These are phyloP conservation scores for Cerastoderma edule DNA, from an alignment of 2,888 invertebrate species.

Conservation along the genomic window DNA sequence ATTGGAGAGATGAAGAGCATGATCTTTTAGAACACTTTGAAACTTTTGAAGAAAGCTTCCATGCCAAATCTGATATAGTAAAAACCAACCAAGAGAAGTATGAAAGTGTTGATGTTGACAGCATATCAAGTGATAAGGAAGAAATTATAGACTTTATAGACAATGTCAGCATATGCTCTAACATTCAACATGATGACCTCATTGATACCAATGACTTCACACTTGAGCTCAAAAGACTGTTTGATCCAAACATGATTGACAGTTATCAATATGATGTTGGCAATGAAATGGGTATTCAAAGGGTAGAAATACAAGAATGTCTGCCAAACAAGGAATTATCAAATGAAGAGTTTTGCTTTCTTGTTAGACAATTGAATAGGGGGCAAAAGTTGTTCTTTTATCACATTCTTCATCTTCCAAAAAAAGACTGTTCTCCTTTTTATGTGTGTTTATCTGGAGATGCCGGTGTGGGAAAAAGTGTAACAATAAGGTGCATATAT, in stretches of 20 bases:
- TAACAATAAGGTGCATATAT: slow-evolving; percentile 5
- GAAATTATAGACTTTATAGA: background rate
- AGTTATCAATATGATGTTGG: background rate
- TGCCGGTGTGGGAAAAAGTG: slow-evolving; percentile 7
- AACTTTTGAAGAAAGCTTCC: too few relatives aligned
- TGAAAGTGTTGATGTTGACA: too few relatives aligned
- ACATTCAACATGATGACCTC: background rate
- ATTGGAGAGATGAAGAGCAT: too few relatives aligned
- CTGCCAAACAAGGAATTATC: slow-evolving; percentile 1
- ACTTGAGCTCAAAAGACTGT: too few relatives aligned
- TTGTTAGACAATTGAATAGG: background rate
- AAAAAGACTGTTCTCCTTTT: background rate
- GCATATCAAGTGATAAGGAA: too few relatives aligned
- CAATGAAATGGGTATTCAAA: slow-evolving; percentile 3
- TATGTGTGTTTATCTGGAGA: background rate
- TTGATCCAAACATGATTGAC: slow-evolving; percentile 8
- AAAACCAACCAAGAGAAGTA: too few relatives aligned
- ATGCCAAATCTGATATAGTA: too few relatives aligned
- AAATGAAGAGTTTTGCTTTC: background rate
- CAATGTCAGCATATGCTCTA: background rate
- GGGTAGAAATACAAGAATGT: background rate
- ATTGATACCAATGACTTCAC: background rate
- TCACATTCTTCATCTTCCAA: background rate
- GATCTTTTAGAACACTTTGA: too few relatives aligned
- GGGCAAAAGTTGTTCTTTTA: background rate